Evolutionary conservation across 2,888 invertebrate species (phyloP).

Genomic region (Trachelus troglodyta): DNA sequence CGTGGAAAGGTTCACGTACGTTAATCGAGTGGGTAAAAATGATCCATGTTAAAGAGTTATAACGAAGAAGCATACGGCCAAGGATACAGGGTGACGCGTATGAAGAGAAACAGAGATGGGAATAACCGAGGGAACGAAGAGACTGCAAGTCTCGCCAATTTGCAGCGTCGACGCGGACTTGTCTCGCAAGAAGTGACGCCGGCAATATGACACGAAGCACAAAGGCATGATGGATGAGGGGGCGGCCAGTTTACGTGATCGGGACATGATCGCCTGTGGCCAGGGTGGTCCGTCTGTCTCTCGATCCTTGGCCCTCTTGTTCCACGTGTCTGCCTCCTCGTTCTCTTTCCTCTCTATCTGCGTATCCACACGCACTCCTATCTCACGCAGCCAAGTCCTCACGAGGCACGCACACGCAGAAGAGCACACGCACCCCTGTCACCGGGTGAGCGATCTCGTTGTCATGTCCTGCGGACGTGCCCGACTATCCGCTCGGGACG

Average conservation of each 20-base stretch:
- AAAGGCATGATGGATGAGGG: constrained; percentile 64
- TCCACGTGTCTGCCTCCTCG: constrained; percentile 20
- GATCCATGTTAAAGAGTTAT: neutral
- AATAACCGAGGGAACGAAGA: neutral
- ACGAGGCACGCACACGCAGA: neutral
- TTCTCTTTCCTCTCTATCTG: constrained; percentile 14
- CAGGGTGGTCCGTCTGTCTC: constrained; percentile 60
- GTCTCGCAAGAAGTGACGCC: constrained; percentile 25
- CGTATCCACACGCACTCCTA: constrained; percentile 1
- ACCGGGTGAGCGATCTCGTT: constrained; percentile 62
- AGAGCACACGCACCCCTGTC: constrained; percentile 46
- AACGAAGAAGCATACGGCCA: neutral
- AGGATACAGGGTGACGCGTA: neutral
- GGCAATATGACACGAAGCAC: constrained; percentile 56
- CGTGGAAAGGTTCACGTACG: neutral
- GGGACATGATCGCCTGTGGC: constrained; percentile 60
- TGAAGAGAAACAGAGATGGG: neutral
- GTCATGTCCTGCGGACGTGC: constrained; percentile 52
- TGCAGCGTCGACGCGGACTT: constrained; percentile 10
- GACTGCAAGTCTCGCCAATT: constrained; percentile 6
- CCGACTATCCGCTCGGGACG: constrained; percentile 28
- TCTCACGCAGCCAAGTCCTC: neutral
- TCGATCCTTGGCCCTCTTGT: constrained; percentile 10
- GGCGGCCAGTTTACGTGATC: constrained; percentile 66
- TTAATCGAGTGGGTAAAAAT: neutral